A percentile compares a stretch with the other conserved stretches of the same genome.
phyloP scores from a whole-genome alignment of 2,888 invertebrate species.

The Labia minor region DNA sequence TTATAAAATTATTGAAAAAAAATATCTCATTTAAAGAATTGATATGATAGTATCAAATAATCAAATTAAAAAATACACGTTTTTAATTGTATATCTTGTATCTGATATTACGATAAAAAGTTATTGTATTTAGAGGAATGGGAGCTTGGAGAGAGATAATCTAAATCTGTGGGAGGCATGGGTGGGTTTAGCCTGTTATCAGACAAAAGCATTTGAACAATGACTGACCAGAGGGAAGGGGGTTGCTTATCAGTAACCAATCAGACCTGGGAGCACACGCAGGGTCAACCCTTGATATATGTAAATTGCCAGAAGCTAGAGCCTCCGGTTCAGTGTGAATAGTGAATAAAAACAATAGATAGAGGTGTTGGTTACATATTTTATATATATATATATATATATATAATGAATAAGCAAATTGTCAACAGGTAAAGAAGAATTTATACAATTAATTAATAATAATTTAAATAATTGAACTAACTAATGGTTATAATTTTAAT shows the following conservation, averaged over 20 bases:
- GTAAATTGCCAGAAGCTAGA: background rate
- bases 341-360: background rate
- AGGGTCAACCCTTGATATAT: background rate
- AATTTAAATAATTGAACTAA: too few relatives aligned
- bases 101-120: slow-evolving; percentile 1
- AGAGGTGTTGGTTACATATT: background rate
- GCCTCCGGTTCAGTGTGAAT: background rate
- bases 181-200: background rate
- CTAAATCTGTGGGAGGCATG: background rate
- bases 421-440: background rate
- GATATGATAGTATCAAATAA: background rate
- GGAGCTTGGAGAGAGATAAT: background rate
- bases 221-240: background rate
- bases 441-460: too few relatives aligned
- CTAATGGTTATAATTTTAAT: too few relatives aligned
- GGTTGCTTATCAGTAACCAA: slow-evolving; percentile 1
- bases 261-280: background rate
- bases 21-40: background rate
- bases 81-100: background rate
- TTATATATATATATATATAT: too few relatives aligned
- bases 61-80: background rate
- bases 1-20: background rate
- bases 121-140: background rate
- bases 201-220: slow-evolving; percentile 13
- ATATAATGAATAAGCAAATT: background rate